Conservation (phyloP, 2,113 vertebrate genomes). For the Caranx ignobilis region DNA sequence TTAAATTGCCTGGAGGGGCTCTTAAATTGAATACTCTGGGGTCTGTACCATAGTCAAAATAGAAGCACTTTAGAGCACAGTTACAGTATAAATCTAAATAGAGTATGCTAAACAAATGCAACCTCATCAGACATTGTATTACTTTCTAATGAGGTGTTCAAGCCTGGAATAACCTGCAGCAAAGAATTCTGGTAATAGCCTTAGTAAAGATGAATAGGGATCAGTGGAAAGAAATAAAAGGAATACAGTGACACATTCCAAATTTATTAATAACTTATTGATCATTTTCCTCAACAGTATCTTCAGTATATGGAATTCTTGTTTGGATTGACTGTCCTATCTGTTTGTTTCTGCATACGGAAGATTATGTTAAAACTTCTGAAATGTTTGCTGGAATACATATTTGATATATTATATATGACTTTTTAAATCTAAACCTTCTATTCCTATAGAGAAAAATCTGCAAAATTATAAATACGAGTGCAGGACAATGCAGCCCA, state of each 20-base stretch:
- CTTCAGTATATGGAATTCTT: not conserved
- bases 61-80: constrained; percentile 59
- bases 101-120: constrained; percentile 47
- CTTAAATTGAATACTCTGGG: constrained; percentile 69
- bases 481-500: not conserved
- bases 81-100: constrained; percentile 66
- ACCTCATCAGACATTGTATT: constrained; percentile 52
- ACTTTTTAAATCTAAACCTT: too few relatives aligned
- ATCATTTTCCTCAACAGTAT: not conserved
- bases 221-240: not conserved
- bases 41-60: constrained; percentile 68
- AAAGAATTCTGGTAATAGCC: constrained; percentile 17
- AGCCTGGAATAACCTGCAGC: constrained; percentile 40
- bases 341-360: too few relatives aligned
- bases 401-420: too few relatives aligned
- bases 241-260: not conserved
- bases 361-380: not conserved
- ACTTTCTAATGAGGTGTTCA: constrained; percentile 48
- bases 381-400: not conserved
- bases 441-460: not conserved
- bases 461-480: not conserved
- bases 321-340: too few relatives aligned
- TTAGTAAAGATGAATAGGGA: constrained; percentile 30
- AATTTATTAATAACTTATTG: not conserved
- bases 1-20: constrained; percentile 71